Percentiles rank a stretch among this genome's conserved stretches.
These are phyloP conservation scores for Nipponia nippon DNA, from an alignment of 2,113 vertebrate genomes.

Conservation along the genomic window DNA sequence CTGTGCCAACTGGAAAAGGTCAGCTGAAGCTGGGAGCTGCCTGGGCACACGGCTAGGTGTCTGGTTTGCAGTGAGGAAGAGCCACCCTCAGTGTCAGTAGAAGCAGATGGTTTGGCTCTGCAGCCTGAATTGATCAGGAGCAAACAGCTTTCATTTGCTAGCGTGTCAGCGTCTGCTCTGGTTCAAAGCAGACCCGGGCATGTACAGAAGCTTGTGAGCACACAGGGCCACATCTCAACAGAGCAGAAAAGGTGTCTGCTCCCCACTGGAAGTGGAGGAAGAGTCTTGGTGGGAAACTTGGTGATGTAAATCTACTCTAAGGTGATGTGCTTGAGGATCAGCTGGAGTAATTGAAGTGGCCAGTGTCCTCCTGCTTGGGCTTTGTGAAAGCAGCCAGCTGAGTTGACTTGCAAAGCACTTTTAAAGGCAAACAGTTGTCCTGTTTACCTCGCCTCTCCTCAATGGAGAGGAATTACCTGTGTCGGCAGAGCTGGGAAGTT, in stretches of 20 bases:
- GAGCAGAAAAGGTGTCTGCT: background rate
- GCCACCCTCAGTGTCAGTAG: background rate
- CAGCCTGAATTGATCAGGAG: background rate
- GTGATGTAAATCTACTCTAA: background rate
- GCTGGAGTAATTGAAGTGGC: background rate
- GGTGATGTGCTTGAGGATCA: background rate
- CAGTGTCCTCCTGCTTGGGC: background rate
- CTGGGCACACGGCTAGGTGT: background rate
- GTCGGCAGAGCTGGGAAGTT: background rate
- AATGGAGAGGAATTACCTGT: constrained; percentile 6
- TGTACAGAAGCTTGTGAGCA: background rate
- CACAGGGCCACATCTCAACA: fast-evolving
- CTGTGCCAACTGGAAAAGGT: constrained; percentile 43
- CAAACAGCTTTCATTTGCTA: background rate
- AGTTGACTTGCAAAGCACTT: background rate
- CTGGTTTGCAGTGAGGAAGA: background rate
- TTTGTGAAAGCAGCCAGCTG: background rate
- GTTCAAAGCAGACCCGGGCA: background rate
- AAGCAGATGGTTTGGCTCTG: background rate
- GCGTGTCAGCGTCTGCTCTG: background rate
- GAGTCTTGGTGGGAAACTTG: background rate
- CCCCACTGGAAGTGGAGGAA: background rate
- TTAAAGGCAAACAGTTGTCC: background rate
- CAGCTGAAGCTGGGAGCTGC: background rate
- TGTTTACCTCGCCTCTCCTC: background rate